Conservation (phyloP, 2,888 invertebrate genomes). For the Tetanocera ferruginea region DNA sequence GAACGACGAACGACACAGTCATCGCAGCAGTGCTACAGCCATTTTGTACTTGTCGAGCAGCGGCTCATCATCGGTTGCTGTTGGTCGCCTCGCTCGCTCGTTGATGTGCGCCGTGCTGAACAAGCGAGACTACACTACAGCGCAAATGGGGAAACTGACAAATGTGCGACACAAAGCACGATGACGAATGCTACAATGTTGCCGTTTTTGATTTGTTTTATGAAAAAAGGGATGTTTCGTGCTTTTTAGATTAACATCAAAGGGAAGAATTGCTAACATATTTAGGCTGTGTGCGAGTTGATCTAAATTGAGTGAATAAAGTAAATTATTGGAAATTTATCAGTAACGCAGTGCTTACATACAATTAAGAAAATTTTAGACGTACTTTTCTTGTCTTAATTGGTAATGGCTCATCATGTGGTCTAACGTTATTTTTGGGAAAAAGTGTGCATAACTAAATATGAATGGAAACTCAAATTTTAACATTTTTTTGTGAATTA, state of each 20-base stretch:
- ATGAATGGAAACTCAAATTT: too few species aligned
- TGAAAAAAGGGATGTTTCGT: not conserved
- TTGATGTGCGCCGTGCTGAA: conserved; percentile 45
- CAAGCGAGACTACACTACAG: conserved; percentile 39
- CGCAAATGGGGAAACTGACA: conserved; percentile 22
- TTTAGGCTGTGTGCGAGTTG: too few species aligned
- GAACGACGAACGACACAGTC: conserved; percentile 58
- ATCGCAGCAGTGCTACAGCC: conserved; percentile 54
- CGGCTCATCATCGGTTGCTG: conserved; percentile 20
- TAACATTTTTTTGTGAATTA: too few species aligned
- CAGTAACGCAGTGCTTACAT: too few species aligned
- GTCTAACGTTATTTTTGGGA: too few species aligned
- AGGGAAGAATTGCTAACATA: too few species aligned
- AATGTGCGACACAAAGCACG: conserved; percentile 20
- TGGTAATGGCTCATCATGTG: too few species aligned
- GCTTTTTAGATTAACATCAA: not conserved
- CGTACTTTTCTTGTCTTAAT: too few species aligned
- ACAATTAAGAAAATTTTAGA: too few species aligned
- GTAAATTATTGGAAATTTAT: too few species aligned
- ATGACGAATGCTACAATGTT: conserved; percentile 18
- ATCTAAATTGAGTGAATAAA: too few species aligned
- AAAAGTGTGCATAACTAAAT: too few species aligned
- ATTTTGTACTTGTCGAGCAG: conserved; percentile 54
- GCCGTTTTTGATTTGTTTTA: not conserved
- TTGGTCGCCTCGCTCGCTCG: conserved; percentile 30